Evolutionary conservation across 2,797 vertebrate genomes (phyloP).

Genomic region (Phyllotis vaccarum): DNA sequence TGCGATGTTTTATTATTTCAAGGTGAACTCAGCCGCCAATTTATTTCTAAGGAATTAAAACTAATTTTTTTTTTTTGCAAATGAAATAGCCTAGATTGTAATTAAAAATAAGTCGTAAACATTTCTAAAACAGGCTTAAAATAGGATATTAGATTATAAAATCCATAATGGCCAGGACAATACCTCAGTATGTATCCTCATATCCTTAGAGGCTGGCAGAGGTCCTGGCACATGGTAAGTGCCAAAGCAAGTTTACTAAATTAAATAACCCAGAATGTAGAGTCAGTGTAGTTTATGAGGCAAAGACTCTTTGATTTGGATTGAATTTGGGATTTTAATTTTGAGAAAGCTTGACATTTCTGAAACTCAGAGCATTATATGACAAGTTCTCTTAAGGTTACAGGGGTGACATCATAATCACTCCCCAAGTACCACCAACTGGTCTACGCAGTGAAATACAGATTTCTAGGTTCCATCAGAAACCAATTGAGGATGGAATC

Average conservation of each 20-base stretch:
- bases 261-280: background rate
- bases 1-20: background rate
- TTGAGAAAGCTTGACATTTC: slow-evolving; percentile 16
- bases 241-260: background rate
- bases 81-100: background rate
- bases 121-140: slow-evolving; percentile 36
- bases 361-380: background rate
- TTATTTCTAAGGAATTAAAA: slow-evolving; percentile 23
- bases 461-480: background rate
- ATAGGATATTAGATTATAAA: background rate
- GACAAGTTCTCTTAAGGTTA: background rate
- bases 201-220: background rate
- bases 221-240: background rate
- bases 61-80: background rate
- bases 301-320: slow-evolving; percentile 11
- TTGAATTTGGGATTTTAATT: background rate
- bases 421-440: background rate
- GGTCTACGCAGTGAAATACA: background rate
- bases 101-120: background rate
- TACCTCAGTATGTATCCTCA: background rate
- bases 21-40: background rate
- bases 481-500: background rate
- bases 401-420: background rate
- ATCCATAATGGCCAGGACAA: background rate
- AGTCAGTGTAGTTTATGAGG: background rate